phyloP scores from a whole-genome alignment of 1,140 invertebrate species.

The Macrotrachela quadricornifera region DNA sequence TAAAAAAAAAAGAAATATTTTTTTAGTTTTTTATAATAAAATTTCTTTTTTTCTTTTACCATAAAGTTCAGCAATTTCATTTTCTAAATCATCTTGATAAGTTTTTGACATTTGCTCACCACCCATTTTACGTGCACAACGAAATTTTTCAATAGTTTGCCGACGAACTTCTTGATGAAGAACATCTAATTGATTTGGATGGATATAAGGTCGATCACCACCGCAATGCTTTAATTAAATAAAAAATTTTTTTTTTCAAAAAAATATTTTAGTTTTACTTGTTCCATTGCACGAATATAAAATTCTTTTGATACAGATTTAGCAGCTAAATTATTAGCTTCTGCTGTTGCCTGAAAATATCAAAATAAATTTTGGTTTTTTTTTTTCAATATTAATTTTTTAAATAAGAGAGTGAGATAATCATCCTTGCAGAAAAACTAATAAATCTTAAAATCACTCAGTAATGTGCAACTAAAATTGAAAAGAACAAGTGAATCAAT shows the following conservation, averaged over 20 bases:
- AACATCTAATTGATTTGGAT: slow-evolving; percentile 50
- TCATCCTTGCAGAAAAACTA: neutral
- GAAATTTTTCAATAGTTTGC: slow-evolving; percentile 52
- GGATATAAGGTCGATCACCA: slow-evolving; percentile 66
- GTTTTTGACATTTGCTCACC: slow-evolving; percentile 67
- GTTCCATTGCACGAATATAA: slow-evolving; percentile 74
- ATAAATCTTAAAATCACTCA: neutral
- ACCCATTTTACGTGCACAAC: slow-evolving; percentile 73
- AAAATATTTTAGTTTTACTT: slow-evolving; percentile 12
- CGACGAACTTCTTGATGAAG: slow-evolving; percentile 51
- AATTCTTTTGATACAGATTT: slow-evolving; percentile 75
- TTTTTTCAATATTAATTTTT: neutral
- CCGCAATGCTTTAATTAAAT: slow-evolving; percentile 38
- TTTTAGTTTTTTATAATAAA: slow-evolving; percentile 10
- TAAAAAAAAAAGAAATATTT: slow-evolving; percentile 50
- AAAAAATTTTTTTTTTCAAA: neutral
- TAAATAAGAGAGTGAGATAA: neutral
- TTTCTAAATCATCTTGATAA: slow-evolving; percentile 52
- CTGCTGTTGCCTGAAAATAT: slow-evolving; percentile 64
- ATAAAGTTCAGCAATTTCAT: slow-evolving; percentile 12
- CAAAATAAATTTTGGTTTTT: neutral
- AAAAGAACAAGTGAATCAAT: neutral
- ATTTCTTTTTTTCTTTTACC: neutral
- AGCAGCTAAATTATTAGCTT: slow-evolving; percentile 82
- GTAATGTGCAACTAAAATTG: neutral